Conservation (phyloP, 2,797 vertebrate genomes). For the Acanthurus leucopareius region DNA sequence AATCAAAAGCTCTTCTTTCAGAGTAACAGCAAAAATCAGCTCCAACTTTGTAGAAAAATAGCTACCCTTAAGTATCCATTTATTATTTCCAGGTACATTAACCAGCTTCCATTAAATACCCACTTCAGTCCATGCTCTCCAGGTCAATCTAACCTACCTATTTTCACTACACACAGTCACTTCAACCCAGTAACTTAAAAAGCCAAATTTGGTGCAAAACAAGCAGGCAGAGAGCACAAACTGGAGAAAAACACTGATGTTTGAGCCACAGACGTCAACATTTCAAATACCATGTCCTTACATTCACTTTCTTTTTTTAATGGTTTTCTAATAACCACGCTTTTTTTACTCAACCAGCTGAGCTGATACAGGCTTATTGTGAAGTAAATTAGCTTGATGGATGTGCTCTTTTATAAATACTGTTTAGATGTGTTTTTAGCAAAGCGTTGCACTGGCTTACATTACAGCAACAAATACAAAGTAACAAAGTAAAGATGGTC, state of each 20-base stretch:
- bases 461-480: not conserved
- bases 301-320: conserved; percentile 9
- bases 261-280: conserved; percentile 21
- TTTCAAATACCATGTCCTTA: conserved; percentile 8
- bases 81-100: conserved; percentile 33
- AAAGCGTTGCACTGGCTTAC: not conserved
- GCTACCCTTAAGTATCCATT: conserved; percentile 1
- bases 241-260: conserved; percentile 22
- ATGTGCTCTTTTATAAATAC: conserved; percentile 15
- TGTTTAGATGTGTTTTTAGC: not conserved
- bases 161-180: not conserved
- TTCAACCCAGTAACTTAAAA: not conserved
- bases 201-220: not conserved
- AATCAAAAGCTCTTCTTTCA: not conserved
- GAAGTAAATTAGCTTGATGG: not conserved
- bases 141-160: not conserved
- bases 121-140: conserved; percentile 19
- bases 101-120: conserved; percentile 9
- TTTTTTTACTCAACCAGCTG: no score
- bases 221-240: conserved; percentile 6
- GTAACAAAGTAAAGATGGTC: not conserved
- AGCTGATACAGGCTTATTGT: no score
- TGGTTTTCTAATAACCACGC: not conserved
- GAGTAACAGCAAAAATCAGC: not conserved
- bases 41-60: conserved; percentile 10